A percentile compares a stretch with the other conserved stretches of the same genome.
Evolutionary conservation across 2,888 invertebrate species (phyloP).

Genomic region (Plebejus anna): DNA sequence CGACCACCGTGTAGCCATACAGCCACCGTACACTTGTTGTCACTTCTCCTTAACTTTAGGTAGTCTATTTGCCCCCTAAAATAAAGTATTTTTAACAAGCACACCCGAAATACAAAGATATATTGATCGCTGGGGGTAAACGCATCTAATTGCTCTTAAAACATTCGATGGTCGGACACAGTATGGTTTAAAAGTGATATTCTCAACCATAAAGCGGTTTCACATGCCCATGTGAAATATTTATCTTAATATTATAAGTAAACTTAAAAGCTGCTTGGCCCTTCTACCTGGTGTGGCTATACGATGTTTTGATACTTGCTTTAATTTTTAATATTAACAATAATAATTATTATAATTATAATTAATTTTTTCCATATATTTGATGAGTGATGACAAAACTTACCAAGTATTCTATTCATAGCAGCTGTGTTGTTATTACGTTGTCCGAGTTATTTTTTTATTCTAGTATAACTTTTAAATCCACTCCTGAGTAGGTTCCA

Average conservation of each 20-base stretch:
- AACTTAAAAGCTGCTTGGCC: slow-evolving; percentile 62
- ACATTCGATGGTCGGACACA: slow-evolving; percentile 62
- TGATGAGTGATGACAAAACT: not conserved
- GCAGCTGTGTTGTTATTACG: too few relatives aligned
- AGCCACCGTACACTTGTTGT: slow-evolving; percentile 48
- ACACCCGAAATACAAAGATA: slow-evolving; percentile 61
- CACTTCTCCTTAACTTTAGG: slow-evolving; percentile 57
- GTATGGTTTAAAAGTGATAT: slow-evolving; percentile 77
- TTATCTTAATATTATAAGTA: slow-evolving; percentile 80
- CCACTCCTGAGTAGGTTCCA: not conserved
- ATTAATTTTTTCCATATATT: not conserved
- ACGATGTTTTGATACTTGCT: slow-evolving; percentile 51
- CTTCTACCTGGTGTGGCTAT: slow-evolving; percentile 40
- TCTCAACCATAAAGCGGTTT: slow-evolving; percentile 77
- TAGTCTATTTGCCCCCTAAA: slow-evolving; percentile 56
- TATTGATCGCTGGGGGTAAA: slow-evolving; percentile 60
- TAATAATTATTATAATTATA: not conserved
- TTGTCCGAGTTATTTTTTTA: too few relatives aligned
- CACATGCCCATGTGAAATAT: slow-evolving; percentile 77
- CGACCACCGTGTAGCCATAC: slow-evolving; percentile 41
- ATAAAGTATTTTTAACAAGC: slow-evolving; percentile 73
- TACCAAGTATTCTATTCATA: not conserved
- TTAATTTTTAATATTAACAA: not conserved
- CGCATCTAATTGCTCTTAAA: slow-evolving; percentile 77
- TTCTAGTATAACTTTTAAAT: too few relatives aligned